Conservation (phyloP, 2,797 vertebrate species). For the Chelidonichthys spinosus region DNA sequence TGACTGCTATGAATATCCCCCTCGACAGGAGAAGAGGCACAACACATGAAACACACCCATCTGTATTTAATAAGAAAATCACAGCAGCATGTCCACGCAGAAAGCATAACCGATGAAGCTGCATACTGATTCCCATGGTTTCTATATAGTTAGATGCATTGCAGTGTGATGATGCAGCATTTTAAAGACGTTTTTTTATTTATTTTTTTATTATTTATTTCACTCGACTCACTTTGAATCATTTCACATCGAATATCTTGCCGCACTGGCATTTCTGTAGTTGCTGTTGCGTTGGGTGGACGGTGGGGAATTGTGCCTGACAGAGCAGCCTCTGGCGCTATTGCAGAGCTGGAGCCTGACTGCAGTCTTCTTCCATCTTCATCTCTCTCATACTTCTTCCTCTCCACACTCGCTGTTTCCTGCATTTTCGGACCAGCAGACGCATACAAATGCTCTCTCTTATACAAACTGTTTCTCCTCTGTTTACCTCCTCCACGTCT, state of each 20-base stretch:
- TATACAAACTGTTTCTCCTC: slow-evolving; percentile 1
- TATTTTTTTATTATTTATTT: slow-evolving; percentile 11
- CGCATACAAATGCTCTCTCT: slow-evolving; percentile 11
- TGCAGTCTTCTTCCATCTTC: slow-evolving; percentile 67
- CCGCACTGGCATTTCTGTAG: slow-evolving; percentile 62
- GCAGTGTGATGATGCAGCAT: slow-evolving; percentile 38
- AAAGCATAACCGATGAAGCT: slow-evolving; percentile 45
- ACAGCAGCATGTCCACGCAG: slow-evolving; percentile 39
- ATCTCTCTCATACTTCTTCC: slow-evolving; percentile 22
- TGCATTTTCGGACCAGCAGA: slow-evolving; percentile 9
- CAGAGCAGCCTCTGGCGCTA: slow-evolving; percentile 67
- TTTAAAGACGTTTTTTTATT: background rate
- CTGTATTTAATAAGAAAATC: slow-evolving; percentile 52
- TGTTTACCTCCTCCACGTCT: background rate
- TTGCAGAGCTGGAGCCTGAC: slow-evolving; percentile 59
- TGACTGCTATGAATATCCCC: slow-evolving; percentile 56
- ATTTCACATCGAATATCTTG: slow-evolving; percentile 64
- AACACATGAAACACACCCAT: slow-evolving; percentile 41
- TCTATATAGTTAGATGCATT: slow-evolving; percentile 27
- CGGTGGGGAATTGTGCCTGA: slow-evolving; percentile 72
- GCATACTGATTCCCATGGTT: slow-evolving; percentile 11
- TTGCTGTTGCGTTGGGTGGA: slow-evolving; percentile 60
- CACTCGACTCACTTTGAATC: slow-evolving; percentile 60
- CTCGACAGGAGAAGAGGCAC: slow-evolving; percentile 11
- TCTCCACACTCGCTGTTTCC: slow-evolving; percentile 25